Base-by-base conservation (phyloP, 1,140 invertebrate genomes). In the Globodera rostochiensis region DNA sequence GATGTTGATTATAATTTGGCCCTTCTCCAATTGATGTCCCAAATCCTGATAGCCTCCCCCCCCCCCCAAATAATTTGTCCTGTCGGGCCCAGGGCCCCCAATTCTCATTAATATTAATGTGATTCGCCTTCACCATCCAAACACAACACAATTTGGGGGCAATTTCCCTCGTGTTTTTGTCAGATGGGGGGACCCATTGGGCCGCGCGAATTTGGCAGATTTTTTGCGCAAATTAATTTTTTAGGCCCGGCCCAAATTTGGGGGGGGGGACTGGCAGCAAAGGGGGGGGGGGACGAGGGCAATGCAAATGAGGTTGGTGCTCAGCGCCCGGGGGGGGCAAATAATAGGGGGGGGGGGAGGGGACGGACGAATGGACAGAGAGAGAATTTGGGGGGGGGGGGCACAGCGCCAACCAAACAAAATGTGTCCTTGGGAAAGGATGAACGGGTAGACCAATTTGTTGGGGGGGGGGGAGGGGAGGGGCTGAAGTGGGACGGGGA, bases 211-310 rank as follows among this genome's bases (percentile, higher is more conserved):
- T 71, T 19, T 19, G 69, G 46, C 69, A 47, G 69, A 71, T 45
- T 71, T 64, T 64, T 36, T 71, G 69, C 69, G 69, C 69, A 71
- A 71, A 71, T 71, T 71, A 71, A 71, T 71, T 71, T 71, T 71
- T 71, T 71, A 11, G 69, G 69, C 25, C 4, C 25, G 46, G 69
- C 8, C 69, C 69, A 71, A 71, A 71, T 71, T 71, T 71, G 69
- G 69, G 25, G 69, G 46, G 15, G 69, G 11, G 6, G 46, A 19
- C 7, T 9, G 25, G n/a, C n/a, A 71, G 69, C 11, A 60, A 25
- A 9, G 5, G 69, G 69, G 25, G 25, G 69, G 69, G 46, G 46
- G 25, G 69, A n/a, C 19, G 25, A 9, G 69, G 67, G 67, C 9
- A 70, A 70, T 70, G 67, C 50, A 53, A 53, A 53, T 53, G 3